Evolutionary conservation across 2,113 vertebrate species (phyloP).

Genomic region (Parotia lawesii): DNA sequence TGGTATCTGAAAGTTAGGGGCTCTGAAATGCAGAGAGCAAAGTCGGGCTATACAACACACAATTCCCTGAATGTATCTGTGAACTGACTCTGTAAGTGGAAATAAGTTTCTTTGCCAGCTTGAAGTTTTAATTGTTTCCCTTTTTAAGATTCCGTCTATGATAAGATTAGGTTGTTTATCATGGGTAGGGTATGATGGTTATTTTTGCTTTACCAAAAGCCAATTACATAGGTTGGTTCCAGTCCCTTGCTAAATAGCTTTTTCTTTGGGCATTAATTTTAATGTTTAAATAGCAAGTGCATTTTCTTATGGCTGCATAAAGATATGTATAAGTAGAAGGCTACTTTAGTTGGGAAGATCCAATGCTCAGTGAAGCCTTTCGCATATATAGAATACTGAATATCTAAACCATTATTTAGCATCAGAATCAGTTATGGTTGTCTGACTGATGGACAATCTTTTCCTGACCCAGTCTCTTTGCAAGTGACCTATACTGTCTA

Average conservation of each 20-base stretch:
- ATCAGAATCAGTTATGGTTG: slow-evolving; percentile 99
- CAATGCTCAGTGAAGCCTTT: slow-evolving; percentile 96
- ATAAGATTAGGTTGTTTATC: background rate
- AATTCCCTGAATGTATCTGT: background rate
- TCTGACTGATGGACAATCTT: slow-evolving; percentile 99
- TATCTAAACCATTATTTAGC: slow-evolving; percentile 95
- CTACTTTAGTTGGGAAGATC: slow-evolving; percentile 84
- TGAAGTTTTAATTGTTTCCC: slow-evolving; percentile 34
- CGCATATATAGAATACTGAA: slow-evolving; percentile 97
- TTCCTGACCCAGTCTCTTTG: slow-evolving; percentile 89
- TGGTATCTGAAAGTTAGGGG: background rate
- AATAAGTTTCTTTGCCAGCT: background rate
- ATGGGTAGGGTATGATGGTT: background rate
- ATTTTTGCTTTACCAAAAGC: slow-evolving; percentile 69
- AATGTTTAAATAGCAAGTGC: slow-evolving; percentile 80
- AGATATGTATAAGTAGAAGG: slow-evolving; percentile 80
- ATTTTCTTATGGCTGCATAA: slow-evolving; percentile 80
- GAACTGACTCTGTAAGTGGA: background rate
- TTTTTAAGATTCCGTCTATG: slow-evolving; percentile 50
- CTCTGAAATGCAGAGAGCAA: background rate
- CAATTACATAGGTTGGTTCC: slow-evolving; percentile 62
- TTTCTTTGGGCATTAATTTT: slow-evolving; percentile 75
- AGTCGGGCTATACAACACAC: background rate
- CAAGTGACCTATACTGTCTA: slow-evolving; percentile 97
- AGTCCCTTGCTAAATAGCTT: slow-evolving; percentile 60